Percentiles rank a stretch among this genome's conserved stretches.
phyloP scores from a whole-genome alignment of 2,797 vertebrate genomes.

The Enteromius thamalakanensis region DNA sequence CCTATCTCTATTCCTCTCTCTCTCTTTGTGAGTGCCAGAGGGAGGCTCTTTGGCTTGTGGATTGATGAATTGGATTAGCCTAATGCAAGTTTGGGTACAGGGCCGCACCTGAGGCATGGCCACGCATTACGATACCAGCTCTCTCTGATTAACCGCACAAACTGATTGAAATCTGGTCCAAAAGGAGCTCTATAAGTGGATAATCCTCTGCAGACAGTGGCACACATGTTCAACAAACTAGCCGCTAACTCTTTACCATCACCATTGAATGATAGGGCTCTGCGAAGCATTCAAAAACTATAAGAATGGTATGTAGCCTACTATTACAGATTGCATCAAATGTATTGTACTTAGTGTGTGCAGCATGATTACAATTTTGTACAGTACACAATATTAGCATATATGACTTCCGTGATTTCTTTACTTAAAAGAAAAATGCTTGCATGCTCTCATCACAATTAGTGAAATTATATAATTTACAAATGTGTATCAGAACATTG shows the following conservation, averaged over 20 bases:
- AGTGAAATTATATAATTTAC: neutral
- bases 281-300: constrained; percentile 15
- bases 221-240: constrained; percentile 43
- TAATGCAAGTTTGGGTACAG: constrained; percentile 53
- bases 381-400: neutral
- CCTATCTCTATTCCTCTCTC: constrained; percentile 2
- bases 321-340: neutral
- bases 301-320: neutral
- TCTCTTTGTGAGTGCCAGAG: constrained; percentile 19
- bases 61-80: constrained; percentile 59
- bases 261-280: neutral
- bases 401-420: neutral
- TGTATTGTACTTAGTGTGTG: neutral
- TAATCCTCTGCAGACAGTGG: constrained; percentile 53
- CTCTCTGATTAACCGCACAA: constrained; percentile 58
- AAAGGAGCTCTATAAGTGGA: constrained; percentile 51
- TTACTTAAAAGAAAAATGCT: neutral
- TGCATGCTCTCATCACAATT: neutral
- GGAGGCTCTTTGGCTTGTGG: constrained; percentile 51
- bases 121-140: constrained; percentile 51
- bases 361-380: neutral
- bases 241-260: constrained; percentile 42
- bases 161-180: constrained; percentile 58
- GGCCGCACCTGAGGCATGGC: constrained; percentile 57
- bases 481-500: neutral